Percentiles rank a stretch among this genome's conserved stretches.
These are phyloP conservation scores for Dipodomys ordii DNA, from an alignment of 2,113 vertebrate genomes.

Conservation along the genomic window DNA sequence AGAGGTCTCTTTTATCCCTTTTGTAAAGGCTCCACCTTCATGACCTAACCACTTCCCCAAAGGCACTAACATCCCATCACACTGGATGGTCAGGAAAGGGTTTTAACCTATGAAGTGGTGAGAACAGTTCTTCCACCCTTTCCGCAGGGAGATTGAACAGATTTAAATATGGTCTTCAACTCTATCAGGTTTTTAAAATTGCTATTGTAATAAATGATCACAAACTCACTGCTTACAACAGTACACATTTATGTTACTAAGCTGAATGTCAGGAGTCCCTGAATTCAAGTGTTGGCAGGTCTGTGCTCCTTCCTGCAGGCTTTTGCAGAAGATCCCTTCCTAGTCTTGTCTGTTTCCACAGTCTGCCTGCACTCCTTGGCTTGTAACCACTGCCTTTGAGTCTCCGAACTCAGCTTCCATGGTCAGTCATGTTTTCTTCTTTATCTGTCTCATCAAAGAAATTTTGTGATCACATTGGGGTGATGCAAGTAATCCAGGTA, in stretches of 20 bases:
- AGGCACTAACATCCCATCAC: not conserved
- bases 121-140: not conserved
- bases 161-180: not conserved
- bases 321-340: not conserved
- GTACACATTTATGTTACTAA: not conserved
- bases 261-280: not conserved
- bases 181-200: not conserved
- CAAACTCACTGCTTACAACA: not conserved
- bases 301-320: not conserved
- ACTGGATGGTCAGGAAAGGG: no score
- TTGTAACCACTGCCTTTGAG: not conserved
- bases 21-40: not conserved
- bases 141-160: no score
- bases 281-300: not conserved
- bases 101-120: not conserved
- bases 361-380: not conserved
- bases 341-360: not conserved
- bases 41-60: not conserved
- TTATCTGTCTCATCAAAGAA: not conserved
- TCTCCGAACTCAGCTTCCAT: not conserved
- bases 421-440: no score
- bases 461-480: not conserved
- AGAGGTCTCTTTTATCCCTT: not conserved
- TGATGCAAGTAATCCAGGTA: not conserved
- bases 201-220: not conserved